Evolutionary conservation across 2,888 invertebrate species (phyloP).

Genomic region (Slavum lentiscoides): DNA sequence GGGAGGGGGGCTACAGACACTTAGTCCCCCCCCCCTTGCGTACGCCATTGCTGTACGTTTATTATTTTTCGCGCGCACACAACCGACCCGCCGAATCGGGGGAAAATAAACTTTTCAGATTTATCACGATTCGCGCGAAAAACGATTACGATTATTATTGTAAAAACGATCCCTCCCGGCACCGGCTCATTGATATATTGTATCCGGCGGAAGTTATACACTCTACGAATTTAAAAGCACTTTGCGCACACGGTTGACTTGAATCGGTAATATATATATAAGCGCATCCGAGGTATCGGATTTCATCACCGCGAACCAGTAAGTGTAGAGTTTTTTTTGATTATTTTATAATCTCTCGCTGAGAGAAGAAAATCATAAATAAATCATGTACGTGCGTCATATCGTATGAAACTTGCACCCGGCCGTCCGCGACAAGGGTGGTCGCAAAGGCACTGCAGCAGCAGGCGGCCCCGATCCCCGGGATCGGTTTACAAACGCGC

Average conservation of each 20-base stretch:
- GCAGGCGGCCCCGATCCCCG: background rate
- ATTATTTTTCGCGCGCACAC: too few species aligned
- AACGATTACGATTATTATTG: too few species aligned
- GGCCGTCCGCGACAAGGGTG: background rate
- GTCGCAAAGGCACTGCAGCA: background rate
- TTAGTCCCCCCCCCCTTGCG: too few species aligned
- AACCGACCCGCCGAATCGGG: too few species aligned
- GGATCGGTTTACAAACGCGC: constrained; percentile 44
- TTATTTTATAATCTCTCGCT: constrained; percentile 37
- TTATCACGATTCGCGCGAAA: too few species aligned
- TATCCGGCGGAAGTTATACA: constrained; percentile 3
- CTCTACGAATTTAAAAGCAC: constrained; percentile 34
- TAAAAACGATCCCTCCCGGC: too few species aligned
- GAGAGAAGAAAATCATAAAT: constrained; percentile 37
- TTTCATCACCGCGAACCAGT: constrained; percentile 9
- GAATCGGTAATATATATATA: background rate
- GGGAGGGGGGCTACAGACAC: too few species aligned
- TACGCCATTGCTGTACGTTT: too few species aligned
- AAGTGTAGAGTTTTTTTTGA: background rate
- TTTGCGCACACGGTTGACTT: constrained; percentile 33
- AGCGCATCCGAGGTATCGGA: constrained; percentile 8
- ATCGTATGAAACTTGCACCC: background rate
- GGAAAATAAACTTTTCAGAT: too few species aligned
- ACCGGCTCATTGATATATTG: too few species aligned
- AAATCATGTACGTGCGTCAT: constrained; percentile 50